Evolutionary conservation across 2,888 invertebrate species (phyloP), one percentile per base, ranked within the genome.

Genomic region (Candidula unifasciata): DNA sequence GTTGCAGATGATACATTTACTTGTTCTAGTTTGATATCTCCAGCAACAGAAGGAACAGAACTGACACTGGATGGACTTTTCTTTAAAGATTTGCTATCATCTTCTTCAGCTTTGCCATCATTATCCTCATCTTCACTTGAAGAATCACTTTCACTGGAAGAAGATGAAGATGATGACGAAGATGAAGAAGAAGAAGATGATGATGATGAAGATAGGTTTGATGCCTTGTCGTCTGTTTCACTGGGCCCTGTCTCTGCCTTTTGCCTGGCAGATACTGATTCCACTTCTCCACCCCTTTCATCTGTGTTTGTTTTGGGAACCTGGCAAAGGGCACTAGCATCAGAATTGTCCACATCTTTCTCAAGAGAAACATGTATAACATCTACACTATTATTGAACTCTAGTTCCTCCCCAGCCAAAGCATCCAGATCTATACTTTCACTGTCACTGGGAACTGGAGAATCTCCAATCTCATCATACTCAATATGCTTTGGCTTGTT

Each of bases 141-240:
- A 33, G 78, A 78, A 8, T 57, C 71, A 78, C 71, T 60, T 33
- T 64, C 78, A 60, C 37, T 33, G 18, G 77, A 78, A 16, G 68
- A 64, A 37, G 79, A 85, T 35, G 86, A 85, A 3, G 85, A 83
- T 10, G 87, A 86, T 21, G 86, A 85, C 80, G 85, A 83, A 52
- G 86, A 86, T 60, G 87, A 86, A 18, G 71, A 79, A 54, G 83
- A 83, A 71, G 81, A 84, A 77, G 68, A 78, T 33, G 83, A 82
- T 27, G 86, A 73, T 10, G 82, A 30, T 27, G 85, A 82, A n/a
- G 24, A 33, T 37, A 79, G 77, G 57, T 81, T 82, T 6, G 84
- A 85, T 30, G 35, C 64, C n/a, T 86, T 80, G 18, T 88, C 87
- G 64, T 86, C 87, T 57, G 87, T 80, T n/a, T 90, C 89, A 66